Evolutionary conservation across 2,113 vertebrate genomes (phyloP), one percentile per base, ranked within the genome.

Genomic region (Hydrochoerus hydrochaeris): DNA sequence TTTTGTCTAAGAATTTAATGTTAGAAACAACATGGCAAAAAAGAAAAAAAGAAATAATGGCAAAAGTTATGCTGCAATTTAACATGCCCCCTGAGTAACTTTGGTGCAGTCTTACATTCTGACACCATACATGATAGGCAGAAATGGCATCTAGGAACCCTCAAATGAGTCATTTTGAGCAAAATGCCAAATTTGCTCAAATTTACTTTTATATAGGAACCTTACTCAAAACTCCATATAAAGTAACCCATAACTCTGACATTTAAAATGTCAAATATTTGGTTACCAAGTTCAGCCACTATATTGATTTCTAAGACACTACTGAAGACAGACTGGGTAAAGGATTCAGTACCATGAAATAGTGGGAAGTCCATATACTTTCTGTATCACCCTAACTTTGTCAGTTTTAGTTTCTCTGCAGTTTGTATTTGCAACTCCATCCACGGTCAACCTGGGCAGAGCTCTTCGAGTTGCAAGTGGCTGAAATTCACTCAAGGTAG

Each of bases 281-380:
- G 77, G 41, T n/a, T 84, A 87, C 65, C 24, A 85, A 89, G 44
- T 95, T 91, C 71, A 57, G 54, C 54, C 54, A 71, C 10, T 90
- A 10, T 38, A 63, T 26, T 22, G 38, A 96, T 38, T 87, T 94
- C 77, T 84, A 92, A 96, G 77, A 71, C 35, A 88, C 24, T 63
- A 16, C 3, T 38, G 13, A 24, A 89, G 82, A 90, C 83, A 94
- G 75, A 9, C 44, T 83, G 52, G 38, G 32, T 26, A 49, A 83
- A 94, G 83, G 52, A 78, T 44, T 73, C 60, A 38, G 19, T 57
- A 16, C 32, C 80, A 35, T 46, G 12, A 73, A 52, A 69, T 14
- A n/a, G 30, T 57, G 30, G 35, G n/a, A 86, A 41, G 12, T 73
- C 71, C 81, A 14, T 32, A 16, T 67, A 49, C 30, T 6, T 20